Evolutionary conservation across 1,140 invertebrate species (phyloP).

Genomic region (Cydia pomonella): DNA sequence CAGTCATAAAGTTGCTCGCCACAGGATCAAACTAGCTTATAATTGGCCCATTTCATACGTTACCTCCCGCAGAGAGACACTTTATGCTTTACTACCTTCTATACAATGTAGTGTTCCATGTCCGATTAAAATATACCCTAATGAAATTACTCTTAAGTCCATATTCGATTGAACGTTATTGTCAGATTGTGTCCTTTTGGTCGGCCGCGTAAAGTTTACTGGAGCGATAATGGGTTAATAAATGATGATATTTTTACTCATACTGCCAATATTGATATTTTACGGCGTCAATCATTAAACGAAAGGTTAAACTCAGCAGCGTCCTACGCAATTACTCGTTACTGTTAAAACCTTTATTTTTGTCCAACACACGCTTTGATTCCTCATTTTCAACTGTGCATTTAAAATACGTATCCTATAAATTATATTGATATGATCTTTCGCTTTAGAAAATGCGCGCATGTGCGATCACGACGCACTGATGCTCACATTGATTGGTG

Average conservation of each 20-base stretch:
- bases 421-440: too few relatives aligned
- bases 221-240: background rate
- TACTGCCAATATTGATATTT: slow-evolving; percentile 4
- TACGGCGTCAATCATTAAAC: background rate
- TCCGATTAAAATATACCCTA: background rate
- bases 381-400: too few relatives aligned
- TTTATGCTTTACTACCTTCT: background rate
- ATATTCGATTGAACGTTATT: background rate
- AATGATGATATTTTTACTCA: slow-evolving; percentile 4
- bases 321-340: too few relatives aligned
- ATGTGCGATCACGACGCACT: too few relatives aligned
- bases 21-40: background rate
- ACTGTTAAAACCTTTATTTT: too few relatives aligned
- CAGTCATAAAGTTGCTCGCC: background rate
- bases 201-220: background rate
- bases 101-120: background rate
- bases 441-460: too few relatives aligned
- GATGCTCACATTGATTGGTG: too few relatives aligned
- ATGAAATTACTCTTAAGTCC: background rate
- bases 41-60: background rate
- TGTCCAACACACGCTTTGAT: too few relatives aligned
- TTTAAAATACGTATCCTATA: too few relatives aligned
- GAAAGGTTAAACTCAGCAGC: background rate
- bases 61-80: background rate
- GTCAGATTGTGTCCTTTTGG: background rate